Evolutionary conservation across 1,140 invertebrate species (phyloP), one percentile per base, ranked within the genome.

Genomic region (Andrena cerasifolii): DNA sequence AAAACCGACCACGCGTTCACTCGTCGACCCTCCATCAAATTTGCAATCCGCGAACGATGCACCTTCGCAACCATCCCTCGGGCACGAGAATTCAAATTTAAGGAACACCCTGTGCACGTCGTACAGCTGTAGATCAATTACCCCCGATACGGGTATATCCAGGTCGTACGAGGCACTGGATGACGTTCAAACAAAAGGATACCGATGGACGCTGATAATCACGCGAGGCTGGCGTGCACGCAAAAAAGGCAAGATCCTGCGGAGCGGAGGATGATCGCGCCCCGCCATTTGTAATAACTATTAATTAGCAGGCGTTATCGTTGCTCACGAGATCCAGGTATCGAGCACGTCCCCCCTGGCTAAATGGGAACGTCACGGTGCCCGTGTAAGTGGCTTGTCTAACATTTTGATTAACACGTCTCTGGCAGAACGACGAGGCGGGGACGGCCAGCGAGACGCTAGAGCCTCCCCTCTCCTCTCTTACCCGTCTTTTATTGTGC

Each of bases 341-440:
- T 31, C 40, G 45, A 47, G 49, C 70, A 65, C 73, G 78, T 80
- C 85, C 79, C 43, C n/a, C 36, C 75, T 74, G 86, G 86, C 88
- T 92, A 92, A 93, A 92, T 92, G 91, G 92, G 90, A 92, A 93
- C 92, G 91, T 93, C 92, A 91, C 87, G 89, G 86, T 86, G 78
- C 86, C 82, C 90, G 83, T 92, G 91, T 93, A 93, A 93, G 92
- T 92, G 92, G 91, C 91, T 92, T 93, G 92, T 93, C 90, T 89
- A 92, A 92, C 92, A 93, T 93, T 92, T 92, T 92, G 92, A 93
- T 93, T 92, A 92, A 92, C 92, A 93, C 92, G 92, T 93, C 90
- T 89, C 84, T 79, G 86, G 85, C 75, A 86, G 84, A 85, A 84
- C 88, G 87, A 88, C 82, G 65, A 73, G 76, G 80, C 80, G 63